These are phyloP conservation scores for Deladenus siricidicola DNA, from an alignment of 2,888 invertebrate genomes.

Conservation along the genomic window DNA sequence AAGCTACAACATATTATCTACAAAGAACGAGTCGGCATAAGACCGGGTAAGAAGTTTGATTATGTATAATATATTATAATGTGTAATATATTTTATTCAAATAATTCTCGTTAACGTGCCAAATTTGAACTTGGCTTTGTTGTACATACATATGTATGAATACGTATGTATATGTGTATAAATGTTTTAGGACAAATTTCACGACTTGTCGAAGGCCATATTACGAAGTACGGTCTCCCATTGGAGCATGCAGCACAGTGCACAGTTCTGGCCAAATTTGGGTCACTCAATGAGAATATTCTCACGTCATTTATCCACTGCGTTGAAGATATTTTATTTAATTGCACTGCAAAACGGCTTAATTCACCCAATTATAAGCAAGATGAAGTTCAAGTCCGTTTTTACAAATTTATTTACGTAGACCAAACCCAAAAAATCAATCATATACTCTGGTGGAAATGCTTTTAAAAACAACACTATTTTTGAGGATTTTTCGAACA, in stretches of 20 bases:
- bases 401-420: no score
- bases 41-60: slow-evolving; percentile 80
- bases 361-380: slow-evolving; percentile 74
- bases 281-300: slow-evolving; percentile 77
- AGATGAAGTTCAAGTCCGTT: slow-evolving; percentile 88
- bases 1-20: slow-evolving; percentile 95
- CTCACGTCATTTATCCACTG: slow-evolving; percentile 81
- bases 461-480: no score
- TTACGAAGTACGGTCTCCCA: slow-evolving; percentile 82
- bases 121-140: no score
- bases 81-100: no score
- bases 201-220: slow-evolving; percentile 62
- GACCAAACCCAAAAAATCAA: no score
- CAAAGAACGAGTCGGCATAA: slow-evolving; percentile 89
- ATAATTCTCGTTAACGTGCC: no score
- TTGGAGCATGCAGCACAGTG: slow-evolving; percentile 95
- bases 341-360: slow-evolving; percentile 62
- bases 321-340: slow-evolving; percentile 85
- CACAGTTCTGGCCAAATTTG: slow-evolving; percentile 89
- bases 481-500: no score
- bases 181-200: slow-evolving; percentile 68
- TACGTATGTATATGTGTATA: no score
- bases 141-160: no score
- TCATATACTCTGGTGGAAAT: no score
- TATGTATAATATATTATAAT: no score